phyloP scores from a whole-genome alignment of 1,140 invertebrate species.

The Drosophila lacertosa region DNA sequence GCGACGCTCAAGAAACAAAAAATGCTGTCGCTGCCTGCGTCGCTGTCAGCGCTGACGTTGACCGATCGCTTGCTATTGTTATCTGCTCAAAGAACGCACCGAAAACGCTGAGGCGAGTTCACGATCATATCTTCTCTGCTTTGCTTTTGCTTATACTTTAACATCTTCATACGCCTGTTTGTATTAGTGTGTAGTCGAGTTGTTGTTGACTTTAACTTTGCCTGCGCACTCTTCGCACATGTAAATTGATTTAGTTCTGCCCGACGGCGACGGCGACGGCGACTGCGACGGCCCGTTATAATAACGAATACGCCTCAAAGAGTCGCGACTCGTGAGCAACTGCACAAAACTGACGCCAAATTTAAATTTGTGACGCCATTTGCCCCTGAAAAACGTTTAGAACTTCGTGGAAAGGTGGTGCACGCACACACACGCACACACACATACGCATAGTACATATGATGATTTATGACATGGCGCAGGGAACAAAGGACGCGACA shows the following conservation, averaged over 20 bases:
- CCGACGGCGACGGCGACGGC: conserved; percentile 23
- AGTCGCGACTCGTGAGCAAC: conserved; percentile 33
- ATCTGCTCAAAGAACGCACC: conserved; percentile 30
- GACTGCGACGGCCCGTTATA: conserved; percentile 40
- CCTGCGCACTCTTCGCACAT: conserved; percentile 42
- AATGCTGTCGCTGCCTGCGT: not conserved
- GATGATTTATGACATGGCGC: conserved; percentile 78
- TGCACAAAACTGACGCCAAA: conserved; percentile 46
- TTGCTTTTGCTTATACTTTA: conserved; percentile 35
- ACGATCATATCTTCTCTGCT: conserved; percentile 52
- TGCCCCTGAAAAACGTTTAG: conserved; percentile 67
- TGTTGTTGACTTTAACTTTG: conserved; percentile 46
- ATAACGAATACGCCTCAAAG: conserved; percentile 20
- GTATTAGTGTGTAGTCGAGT: conserved; percentile 18
- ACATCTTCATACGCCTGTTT: conserved; percentile 13
- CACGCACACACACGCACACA: conserved; percentile 30
- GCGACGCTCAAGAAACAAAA: conserved; percentile 42
- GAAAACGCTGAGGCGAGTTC: conserved; percentile 54
- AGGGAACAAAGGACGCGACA: conserved; percentile 43
- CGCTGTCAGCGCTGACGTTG: conserved; percentile 42
- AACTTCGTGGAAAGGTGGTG: conserved; percentile 64
- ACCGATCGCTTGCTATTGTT: conserved; percentile 40
- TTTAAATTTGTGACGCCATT: conserved; percentile 71
- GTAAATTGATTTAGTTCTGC: conserved; percentile 79
- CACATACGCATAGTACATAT: conserved; percentile 24